Conservation (phyloP, 2,797 vertebrate species). For the Anguilla pacifica region DNA sequence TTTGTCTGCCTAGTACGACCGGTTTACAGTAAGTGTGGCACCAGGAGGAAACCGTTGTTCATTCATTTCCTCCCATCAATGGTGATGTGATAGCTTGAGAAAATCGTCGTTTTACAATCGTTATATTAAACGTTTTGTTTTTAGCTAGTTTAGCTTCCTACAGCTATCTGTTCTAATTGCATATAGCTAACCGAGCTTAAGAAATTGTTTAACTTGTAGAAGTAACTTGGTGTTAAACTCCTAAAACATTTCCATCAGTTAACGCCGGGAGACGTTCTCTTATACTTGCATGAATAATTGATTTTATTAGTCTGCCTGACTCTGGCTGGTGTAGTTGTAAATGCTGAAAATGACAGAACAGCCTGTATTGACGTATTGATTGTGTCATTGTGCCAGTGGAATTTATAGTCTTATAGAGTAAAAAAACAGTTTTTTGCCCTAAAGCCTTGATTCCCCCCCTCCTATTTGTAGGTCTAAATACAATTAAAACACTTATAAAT, state of each 20-base stretch:
- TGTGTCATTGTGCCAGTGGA: neutral
- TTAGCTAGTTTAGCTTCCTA: no score
- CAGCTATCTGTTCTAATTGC: no score
- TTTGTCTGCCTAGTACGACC: neutral
- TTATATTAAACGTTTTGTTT: no score
- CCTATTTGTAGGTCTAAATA: neutral
- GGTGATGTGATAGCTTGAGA: neutral
- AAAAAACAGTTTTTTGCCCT: neutral
- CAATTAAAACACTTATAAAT: neutral
- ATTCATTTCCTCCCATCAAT: neutral
- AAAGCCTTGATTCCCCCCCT: neutral
- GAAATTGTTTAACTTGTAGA: no score
- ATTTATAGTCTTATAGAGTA: neutral
- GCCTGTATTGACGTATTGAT: neutral
- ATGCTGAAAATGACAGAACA: neutral
- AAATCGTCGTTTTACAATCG: no score
- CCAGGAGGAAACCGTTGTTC: neutral
- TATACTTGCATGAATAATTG: neutral
- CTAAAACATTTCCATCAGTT: no score
- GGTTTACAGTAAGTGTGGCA: conserved; percentile 6
- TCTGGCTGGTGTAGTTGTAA: neutral
- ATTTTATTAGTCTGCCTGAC: neutral
- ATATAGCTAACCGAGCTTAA: no score
- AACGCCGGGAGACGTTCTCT: neutral
- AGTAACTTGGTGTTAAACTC: no score